Conservation (phyloP, 2,888 invertebrate species). For the Ennomos fuscantarius region DNA sequence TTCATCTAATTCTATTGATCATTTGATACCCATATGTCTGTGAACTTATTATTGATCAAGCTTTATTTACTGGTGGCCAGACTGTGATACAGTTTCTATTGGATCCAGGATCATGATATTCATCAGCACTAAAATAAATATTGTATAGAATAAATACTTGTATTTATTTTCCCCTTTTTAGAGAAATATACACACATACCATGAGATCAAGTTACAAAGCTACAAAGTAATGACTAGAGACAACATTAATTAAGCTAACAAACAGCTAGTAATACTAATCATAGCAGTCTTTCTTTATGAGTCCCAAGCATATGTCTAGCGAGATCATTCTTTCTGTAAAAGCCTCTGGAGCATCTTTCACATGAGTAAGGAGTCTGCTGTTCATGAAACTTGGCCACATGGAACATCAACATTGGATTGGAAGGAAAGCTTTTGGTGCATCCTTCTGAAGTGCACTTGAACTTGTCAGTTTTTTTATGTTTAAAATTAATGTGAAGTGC, state of each 20-base stretch:
- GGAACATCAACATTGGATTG: slow-evolving; percentile 68
- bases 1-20: slow-evolving; percentile 28
- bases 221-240: slow-evolving; percentile 23
- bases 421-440: slow-evolving; percentile 67
- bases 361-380: slow-evolving; percentile 66
- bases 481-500: slow-evolving; percentile 71
- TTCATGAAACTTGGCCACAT: slow-evolving; percentile 67
- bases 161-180: slow-evolving; percentile 33
- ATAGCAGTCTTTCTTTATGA: slow-evolving; percentile 64
- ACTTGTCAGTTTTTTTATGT: slow-evolving; percentile 66
- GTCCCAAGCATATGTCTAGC: slow-evolving; percentile 70
- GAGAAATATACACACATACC: slow-evolving; percentile 2
- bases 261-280: slow-evolving; percentile 6
- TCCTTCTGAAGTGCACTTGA: slow-evolving; percentile 61
- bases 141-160: slow-evolving; percentile 52
- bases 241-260: slow-evolving; percentile 6
- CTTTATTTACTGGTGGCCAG: slow-evolving; percentile 50
- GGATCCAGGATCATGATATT: slow-evolving; percentile 61
- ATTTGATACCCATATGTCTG: slow-evolving; percentile 21
- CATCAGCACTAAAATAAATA: slow-evolving; percentile 70
- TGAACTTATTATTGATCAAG: slow-evolving; percentile 26
- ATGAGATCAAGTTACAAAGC: slow-evolving; percentile 1
- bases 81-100: slow-evolving; percentile 65
- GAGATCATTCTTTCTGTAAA: slow-evolving; percentile 75
- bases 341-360: slow-evolving; percentile 68